Base-by-base conservation (phyloP, 2,797 vertebrate genomes). In the Premnoplex brunnescens region DNA sequence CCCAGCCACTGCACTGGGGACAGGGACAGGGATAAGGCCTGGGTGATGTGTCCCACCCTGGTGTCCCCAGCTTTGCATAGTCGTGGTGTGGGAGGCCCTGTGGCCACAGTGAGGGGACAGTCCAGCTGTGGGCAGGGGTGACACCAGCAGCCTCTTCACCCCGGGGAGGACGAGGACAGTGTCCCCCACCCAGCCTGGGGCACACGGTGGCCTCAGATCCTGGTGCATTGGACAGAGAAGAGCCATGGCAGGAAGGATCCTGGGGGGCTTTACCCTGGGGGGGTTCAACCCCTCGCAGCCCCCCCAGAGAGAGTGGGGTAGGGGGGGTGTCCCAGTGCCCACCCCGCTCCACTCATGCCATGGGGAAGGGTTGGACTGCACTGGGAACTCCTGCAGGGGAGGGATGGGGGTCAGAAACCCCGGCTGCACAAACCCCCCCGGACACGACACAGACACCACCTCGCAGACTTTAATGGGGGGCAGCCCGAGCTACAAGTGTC, bases 401-500 rank as follows among this genome's bases (percentile, higher is more conserved):
- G 24, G 20, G 48, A 20, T n/a, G 21, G 10, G 62, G 49, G 74
- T 44, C 26, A 34, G 2, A 46, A 21, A 9, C 21, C 60, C 62
- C 24, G 2, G 37, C 19, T 49, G 12, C 88, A 34, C 3, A 2
- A 9, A 28, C 6, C 34, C 49, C n/a, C 6, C 22, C 39, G 1
- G 69, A 91, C 87, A 72, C 1, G 4, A 34, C 44, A 39, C 90
- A 51, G 88, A 93, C 73, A 51, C 64, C 81, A 67, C 78, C 86
- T 72, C 14, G 9, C 89, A 89, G 92, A 86, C 77, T 93, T 96
- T 83, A 94, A 96, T 91, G 36, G 69, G 55, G 88, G 89, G 86
- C 81, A 95, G 63, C 81, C 49, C 9, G 8, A 21, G 52, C 54
- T 88, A 96, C 93, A 96, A 81, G 54, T 7, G 32, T 89, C 77